Conservation (phyloP, 2,888 invertebrate genomes). For the Cyaniris semiargus region DNA sequence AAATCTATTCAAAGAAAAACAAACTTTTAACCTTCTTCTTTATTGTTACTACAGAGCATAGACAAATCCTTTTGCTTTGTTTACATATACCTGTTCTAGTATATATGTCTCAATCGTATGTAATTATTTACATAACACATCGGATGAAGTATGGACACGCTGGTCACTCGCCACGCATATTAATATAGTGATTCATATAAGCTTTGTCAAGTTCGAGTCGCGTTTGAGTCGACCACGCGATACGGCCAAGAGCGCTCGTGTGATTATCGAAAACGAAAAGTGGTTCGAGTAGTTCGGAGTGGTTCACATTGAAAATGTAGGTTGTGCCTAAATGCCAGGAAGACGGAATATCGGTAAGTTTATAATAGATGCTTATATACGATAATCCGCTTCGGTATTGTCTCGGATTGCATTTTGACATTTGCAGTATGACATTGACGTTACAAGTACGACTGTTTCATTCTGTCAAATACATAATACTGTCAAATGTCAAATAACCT, state of each 20-base stretch:
- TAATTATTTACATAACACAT: slow-evolving; percentile 12
- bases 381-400: too few relatives aligned
- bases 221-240: slow-evolving; percentile 66
- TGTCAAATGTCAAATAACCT: too few relatives aligned
- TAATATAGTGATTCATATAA: slow-evolving; percentile 76
- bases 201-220: slow-evolving; percentile 54
- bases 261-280: slow-evolving; percentile 29
- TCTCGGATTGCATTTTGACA: too few relatives aligned
- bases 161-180: slow-evolving; percentile 77
- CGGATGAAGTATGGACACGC: neutral
- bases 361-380: neutral
- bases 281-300: slow-evolving; percentile 31
- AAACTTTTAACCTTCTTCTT: too few relatives aligned
- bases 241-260: slow-evolving; percentile 52
- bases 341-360: slow-evolving; percentile 56
- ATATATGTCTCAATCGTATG: slow-evolving; percentile 2
- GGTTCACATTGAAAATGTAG: slow-evolving; percentile 43
- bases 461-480: too few relatives aligned
- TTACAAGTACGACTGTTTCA: too few relatives aligned
- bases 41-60: too few relatives aligned
- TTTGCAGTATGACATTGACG: too few relatives aligned
- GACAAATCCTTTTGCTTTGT: slow-evolving; percentile 4
- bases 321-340: slow-evolving; percentile 54
- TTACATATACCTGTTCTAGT: neutral
- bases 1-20: too few relatives aligned